phyloP scores from a whole-genome alignment of 2,888 invertebrate genomes.

The Eupithecia subumbrata region DNA sequence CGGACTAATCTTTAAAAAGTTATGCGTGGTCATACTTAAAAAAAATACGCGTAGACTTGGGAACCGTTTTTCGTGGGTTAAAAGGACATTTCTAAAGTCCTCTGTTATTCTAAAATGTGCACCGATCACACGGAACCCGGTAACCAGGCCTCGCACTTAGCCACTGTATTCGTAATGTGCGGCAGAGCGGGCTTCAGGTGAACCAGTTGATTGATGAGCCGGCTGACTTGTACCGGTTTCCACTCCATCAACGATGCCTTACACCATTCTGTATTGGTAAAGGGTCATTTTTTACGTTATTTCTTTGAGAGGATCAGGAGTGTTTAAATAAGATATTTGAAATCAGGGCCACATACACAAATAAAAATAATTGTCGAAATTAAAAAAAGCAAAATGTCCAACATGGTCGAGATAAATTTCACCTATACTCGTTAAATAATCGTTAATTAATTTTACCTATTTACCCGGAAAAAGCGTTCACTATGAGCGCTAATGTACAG shows the following conservation, averaged over 20 bases:
- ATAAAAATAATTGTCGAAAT: neutral
- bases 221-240: conserved; percentile 7
- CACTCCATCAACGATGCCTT: conserved; percentile 9
- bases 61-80: too few species aligned
- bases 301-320: neutral
- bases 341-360: neutral
- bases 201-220: conserved; percentile 28
- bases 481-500: too few species aligned
- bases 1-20: too few species aligned
- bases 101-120: neutral
- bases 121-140: neutral
- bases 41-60: too few species aligned
- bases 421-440: too few species aligned
- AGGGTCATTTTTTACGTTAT: conserved; percentile 1
- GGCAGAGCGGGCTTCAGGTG: neutral
- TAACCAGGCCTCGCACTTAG: neutral
- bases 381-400: neutral
- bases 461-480: too few species aligned
- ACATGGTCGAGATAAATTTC: neutral
- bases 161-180: conserved; percentile 15
- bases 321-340: neutral
- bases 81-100: too few species aligned
- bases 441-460: too few species aligned
- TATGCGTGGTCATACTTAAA: too few species aligned
- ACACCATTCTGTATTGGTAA: neutral